phyloP scores from a whole-genome alignment of 2,113 vertebrate species.

The Thunnus maccoyii region DNA sequence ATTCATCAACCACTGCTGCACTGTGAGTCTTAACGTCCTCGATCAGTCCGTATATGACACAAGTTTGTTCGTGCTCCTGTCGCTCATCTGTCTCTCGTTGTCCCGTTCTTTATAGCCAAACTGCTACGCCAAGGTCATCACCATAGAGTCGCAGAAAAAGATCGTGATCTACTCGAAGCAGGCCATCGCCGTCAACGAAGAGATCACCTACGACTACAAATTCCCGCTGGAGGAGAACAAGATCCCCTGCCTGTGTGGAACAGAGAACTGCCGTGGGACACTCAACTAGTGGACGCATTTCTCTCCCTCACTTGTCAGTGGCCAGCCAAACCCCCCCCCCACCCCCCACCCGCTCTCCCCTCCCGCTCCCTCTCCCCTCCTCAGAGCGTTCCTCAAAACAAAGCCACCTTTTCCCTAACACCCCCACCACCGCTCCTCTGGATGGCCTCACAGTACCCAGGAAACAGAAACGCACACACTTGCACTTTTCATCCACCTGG shows the following conservation, averaged over 20 bases:
- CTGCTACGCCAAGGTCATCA: slow-evolving; percentile 98
- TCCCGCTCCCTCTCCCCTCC: neutral
- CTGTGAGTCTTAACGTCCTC: slow-evolving; percentile 82
- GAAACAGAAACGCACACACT: slow-evolving; percentile 67
- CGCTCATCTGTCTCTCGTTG: neutral
- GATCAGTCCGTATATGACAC: too few relatives aligned
- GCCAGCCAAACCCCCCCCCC: neutral
- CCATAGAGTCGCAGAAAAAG: slow-evolving; percentile 97
- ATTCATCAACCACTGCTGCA: slow-evolving; percentile 97
- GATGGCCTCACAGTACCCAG: slow-evolving; percentile 43
- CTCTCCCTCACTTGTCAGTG: neutral
- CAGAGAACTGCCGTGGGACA: slow-evolving; percentile 93
- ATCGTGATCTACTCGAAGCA: slow-evolving; percentile 98
- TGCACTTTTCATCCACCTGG: slow-evolving; percentile 71
- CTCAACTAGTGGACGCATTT: slow-evolving; percentile 86
- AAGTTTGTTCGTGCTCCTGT: too few relatives aligned
- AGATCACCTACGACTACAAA: slow-evolving; percentile 98
- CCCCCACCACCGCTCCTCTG: neutral
- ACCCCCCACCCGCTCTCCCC: neutral
- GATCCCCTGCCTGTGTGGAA: slow-evolving; percentile 95
- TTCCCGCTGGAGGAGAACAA: slow-evolving; percentile 98
- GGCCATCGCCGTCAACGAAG: slow-evolving; percentile 93
- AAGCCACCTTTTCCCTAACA: neutral
- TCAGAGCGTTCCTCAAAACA: slow-evolving; percentile 22
- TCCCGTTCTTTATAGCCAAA: slow-evolving; percentile 86